Conservation (phyloP, 1,140 invertebrate genomes). For the Pantala flavescens region DNA sequence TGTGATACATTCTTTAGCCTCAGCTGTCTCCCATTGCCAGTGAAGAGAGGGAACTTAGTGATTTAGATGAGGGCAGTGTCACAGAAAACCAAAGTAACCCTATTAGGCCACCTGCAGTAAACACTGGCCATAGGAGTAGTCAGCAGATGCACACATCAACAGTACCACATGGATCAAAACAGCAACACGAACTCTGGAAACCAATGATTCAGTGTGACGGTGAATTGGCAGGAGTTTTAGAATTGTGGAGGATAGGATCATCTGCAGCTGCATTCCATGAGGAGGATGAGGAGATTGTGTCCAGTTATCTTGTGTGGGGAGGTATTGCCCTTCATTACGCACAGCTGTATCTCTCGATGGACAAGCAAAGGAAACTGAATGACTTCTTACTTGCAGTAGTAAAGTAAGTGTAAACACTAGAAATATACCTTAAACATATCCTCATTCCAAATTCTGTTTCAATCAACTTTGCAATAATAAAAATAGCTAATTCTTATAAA, state of each 20-base stretch:
- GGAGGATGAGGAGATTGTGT: slow-evolving; percentile 56
- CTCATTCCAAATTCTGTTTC: too few relatives aligned
- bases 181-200: slow-evolving; percentile 39
- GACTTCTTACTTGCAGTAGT: slow-evolving; percentile 62
- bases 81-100: neutral
- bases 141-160: neutral
- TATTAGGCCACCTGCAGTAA: neutral
- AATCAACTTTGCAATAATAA: too few relatives aligned
- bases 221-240: slow-evolving; percentile 43
- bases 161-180: slow-evolving; percentile 21
- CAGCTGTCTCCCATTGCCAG: neutral
- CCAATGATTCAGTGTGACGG: slow-evolving; percentile 46
- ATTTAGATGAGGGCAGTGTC: neutral
- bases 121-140: neutral
- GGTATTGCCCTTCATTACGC: slow-evolving; percentile 50
- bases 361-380: slow-evolving; percentile 53
- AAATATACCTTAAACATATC: too few relatives aligned
- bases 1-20: neutral
- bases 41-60: neutral
- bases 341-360: slow-evolving; percentile 49
- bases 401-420: slow-evolving; percentile 40
- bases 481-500: too few relatives aligned
- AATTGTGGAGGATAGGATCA: slow-evolving; percentile 34
- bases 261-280: slow-evolving; percentile 42
- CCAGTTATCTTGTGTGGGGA: slow-evolving; percentile 51